Evolutionary conservation across 2,888 invertebrate species (phyloP), one percentile per base, ranked within the genome.

Genomic region (Zonitis immaculata): DNA sequence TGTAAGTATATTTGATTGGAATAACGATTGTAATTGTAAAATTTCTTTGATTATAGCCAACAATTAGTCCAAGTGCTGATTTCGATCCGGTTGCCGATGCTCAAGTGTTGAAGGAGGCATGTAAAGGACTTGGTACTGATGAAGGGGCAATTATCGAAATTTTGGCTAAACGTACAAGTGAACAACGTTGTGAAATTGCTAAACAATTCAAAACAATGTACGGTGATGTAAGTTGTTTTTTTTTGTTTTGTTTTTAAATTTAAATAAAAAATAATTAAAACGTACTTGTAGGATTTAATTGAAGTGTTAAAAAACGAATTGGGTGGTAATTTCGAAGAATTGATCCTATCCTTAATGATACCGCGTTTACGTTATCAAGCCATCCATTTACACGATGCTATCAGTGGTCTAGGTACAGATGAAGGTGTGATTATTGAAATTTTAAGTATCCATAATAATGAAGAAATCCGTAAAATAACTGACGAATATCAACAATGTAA

Each of bases 291-390:
- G 47, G 56, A 56, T 45, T 42, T 56, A 86, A 80, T 89, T 46
- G 83, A 85, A n/a, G 88, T 91, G 62, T 75, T 91, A 63, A 90
- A 89, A 73, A 87, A 89, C 62, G 93, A 94, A 73, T 82, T 91
- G 25, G 86, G 85, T 62, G 93, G 92, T 5, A 86, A 88, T 67
- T 92, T 95, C 70, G 90, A 94, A 69, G 87, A 89, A 54, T 80
- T 89, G 0, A 71, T 93, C 0, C 76, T 93, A 6, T 91, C 90
- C 0, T 75, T 95, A 51, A 87, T 94, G 85, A 89, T 88, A 26
- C 90, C 90, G 0, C 77, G 88, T 42, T 86, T 87, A 0, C 88
- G 91, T 68, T 91, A 82, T 74, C 89, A 94, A 72, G 90, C 91
- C 2, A 85, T 83, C 65, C 87, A 91, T 72, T 74, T 95, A 25